phyloP scores from a whole-genome alignment of 1,140 invertebrate species.

The Psix sp. region DNA sequence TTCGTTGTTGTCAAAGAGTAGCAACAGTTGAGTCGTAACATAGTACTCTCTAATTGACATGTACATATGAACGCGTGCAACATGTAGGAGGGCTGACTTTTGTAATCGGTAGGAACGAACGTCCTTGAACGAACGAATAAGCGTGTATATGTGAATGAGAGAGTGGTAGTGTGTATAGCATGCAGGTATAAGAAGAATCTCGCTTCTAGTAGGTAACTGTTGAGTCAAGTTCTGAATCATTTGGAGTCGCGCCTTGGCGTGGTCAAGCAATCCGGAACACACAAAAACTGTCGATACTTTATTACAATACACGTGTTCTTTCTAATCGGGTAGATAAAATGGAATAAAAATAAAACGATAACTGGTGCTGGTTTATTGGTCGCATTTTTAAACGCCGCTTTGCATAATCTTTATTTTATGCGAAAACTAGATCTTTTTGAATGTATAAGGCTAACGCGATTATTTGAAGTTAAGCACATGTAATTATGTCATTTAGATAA shows the following conservation, averaged over 20 bases:
- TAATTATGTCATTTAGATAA: too few relatives aligned
- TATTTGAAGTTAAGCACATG: too few relatives aligned
- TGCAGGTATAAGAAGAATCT: conserved; percentile 56
- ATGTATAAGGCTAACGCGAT: too few relatives aligned
- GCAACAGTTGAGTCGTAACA: conserved; percentile 33
- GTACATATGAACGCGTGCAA: conserved; percentile 38
- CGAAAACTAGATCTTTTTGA: too few relatives aligned
- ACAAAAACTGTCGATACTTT: conserved; percentile 15
- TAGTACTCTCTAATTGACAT: conserved; percentile 42
- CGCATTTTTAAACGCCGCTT: too few relatives aligned
- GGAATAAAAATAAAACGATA: too few relatives aligned
- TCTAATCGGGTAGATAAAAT: too few relatives aligned
- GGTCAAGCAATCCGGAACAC: conserved; percentile 41
- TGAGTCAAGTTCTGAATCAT: conserved; percentile 55
- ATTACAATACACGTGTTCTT: too few relatives aligned
- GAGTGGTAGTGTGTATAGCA: conserved; percentile 31
- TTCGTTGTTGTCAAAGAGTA: conserved; percentile 26
- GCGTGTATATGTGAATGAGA: too few relatives aligned
- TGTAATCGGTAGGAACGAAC: conserved; percentile 59
- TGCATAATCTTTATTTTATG: too few relatives aligned
- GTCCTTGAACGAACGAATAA: conserved; percentile 56
- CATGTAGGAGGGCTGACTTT: conserved; percentile 56
- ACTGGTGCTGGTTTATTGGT: too few relatives aligned
- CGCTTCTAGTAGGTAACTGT: conserved; percentile 48
- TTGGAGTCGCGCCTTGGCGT: conserved; percentile 37